Base-by-base conservation (phyloP, 2,888 invertebrate genomes). In the Drosophila recens region DNA sequence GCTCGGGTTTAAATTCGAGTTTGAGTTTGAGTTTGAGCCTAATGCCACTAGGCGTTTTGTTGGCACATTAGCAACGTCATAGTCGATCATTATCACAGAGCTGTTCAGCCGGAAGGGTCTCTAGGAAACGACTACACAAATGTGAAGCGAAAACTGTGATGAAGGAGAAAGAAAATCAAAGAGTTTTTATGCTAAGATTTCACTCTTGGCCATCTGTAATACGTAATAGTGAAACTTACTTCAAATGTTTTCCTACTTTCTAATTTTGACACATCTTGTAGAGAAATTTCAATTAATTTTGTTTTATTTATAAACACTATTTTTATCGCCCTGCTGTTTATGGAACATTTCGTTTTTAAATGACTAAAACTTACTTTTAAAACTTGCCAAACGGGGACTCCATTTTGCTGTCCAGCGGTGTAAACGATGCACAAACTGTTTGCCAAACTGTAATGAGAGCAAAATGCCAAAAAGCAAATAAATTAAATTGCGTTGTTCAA, bases 401-500 rank as follows among this genome's bases (percentile, higher is more conserved):
- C 89, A 88, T 86, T 71, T 66, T 57, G 43, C 40, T 66, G 48
- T 38, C 20, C 63, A 65, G 57, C 52, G 36, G 43, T 62, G 48
- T 40, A 59, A 62, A 15, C 56, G 54, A 10, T 75, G 51, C 59
- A 61, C 67, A 76, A 81, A 79, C 66, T 84, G 75, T 79, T 78
- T 69, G 52, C 38, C 71, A 67, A 89, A 79, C 89, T 84, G 89
- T 74, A 84, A 89, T 79, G 79, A 80, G 72, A 83, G 56, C 43
- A 56, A 78, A 81, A 67, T 62, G 62, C 49, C 46, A 53, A 78
- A 81, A 67, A 48, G 62, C 46, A 83, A 83, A 83, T 88, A 82
- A 83, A 88, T 87, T 88, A 85, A 51, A 67, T 63, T 68, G 20
- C 48, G 54, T 34, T 51, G 9, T 54, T 54, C 42, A 64, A 45